phyloP scores from a whole-genome alignment of 1,140 invertebrate genomes.

The Nylanderia fulva region DNA sequence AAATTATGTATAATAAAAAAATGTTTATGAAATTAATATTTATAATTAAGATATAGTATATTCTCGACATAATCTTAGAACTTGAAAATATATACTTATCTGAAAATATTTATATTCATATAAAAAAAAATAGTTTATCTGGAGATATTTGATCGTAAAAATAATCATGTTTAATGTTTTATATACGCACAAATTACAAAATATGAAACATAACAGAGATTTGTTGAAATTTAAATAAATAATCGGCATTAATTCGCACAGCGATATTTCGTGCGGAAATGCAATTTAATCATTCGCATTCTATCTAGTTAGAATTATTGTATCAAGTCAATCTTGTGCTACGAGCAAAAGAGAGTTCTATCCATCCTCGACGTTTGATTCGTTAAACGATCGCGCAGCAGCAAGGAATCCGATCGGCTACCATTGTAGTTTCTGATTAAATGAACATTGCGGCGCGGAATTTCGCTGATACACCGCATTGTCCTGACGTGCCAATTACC shows the following conservation, averaged over 20 bases:
- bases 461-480: constrained; percentile 55
- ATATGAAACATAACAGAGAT: neutral
- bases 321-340: neutral
- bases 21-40: too few species aligned
- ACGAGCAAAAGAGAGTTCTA: neutral
- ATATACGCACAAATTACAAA: too few species aligned
- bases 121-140: too few species aligned
- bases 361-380: constrained; percentile 13
- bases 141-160: too few species aligned
- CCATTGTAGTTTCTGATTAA: constrained; percentile 52
- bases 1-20: too few species aligned
- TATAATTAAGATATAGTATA: too few species aligned
- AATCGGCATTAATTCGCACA: neutral
- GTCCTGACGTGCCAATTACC: constrained; percentile 56
- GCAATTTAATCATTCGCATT: neutral
- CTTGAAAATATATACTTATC: too few species aligned
- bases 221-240: neutral
- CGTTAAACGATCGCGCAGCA: constrained; percentile 10
- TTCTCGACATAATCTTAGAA: too few species aligned
- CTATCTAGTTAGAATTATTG: neutral
- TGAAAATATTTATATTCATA: too few species aligned
- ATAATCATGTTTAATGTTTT: too few species aligned
- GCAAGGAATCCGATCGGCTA: constrained; percentile 31
- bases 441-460: constrained; percentile 28
- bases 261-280: neutral